Percentiles rank a stretch among this genome's conserved stretches.
Conservation (phyloP, 2,888 invertebrate species). For the Caenorhabditis doughertyi region DNA sequence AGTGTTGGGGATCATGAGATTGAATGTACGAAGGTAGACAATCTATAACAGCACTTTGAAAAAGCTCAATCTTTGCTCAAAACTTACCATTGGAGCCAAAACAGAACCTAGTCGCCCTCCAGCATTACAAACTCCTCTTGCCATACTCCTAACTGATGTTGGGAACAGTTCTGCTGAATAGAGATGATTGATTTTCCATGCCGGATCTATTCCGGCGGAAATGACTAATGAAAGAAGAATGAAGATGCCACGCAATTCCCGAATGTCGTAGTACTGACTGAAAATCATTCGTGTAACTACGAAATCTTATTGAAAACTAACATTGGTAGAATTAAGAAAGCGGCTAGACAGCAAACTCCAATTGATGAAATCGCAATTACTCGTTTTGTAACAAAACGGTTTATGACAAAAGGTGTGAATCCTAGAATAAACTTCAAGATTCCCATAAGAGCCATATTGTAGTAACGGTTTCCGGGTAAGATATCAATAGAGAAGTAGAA, state of each 20-base stretch:
- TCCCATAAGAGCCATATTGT: slow-evolving; percentile 75
- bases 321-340: slow-evolving; percentile 49
- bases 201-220: slow-evolving; percentile 77
- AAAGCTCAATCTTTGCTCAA: neutral
- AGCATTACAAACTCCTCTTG: slow-evolving; percentile 79
- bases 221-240: slow-evolving; percentile 71
- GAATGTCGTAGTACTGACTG: slow-evolving; percentile 43
- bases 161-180: slow-evolving; percentile 80
- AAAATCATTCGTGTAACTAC: slow-evolving; percentile 8
- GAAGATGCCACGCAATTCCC: slow-evolving; percentile 29
- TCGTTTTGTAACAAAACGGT: slow-evolving; percentile 68
- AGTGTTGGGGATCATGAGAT: slow-evolving; percentile 66
- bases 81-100: slow-evolving; percentile 75
- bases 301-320: slow-evolving; percentile 40
- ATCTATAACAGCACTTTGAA: slow-evolving; percentile 61
- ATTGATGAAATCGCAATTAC: slow-evolving; percentile 76
- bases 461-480: slow-evolving; percentile 79
- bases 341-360: slow-evolving; percentile 43
- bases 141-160: slow-evolving; percentile 77
- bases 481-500: slow-evolving; percentile 77
- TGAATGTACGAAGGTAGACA: slow-evolving; percentile 65
- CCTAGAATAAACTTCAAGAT: slow-evolving; percentile 69
- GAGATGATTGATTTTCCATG: slow-evolving; percentile 81
- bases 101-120: slow-evolving; percentile 76
- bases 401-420: slow-evolving; percentile 76